A percentile compares a stretch with the other conserved stretches of the same genome.
Conservation (phyloP, 1,140 invertebrate species). For the Plutomurus gul region DNA sequence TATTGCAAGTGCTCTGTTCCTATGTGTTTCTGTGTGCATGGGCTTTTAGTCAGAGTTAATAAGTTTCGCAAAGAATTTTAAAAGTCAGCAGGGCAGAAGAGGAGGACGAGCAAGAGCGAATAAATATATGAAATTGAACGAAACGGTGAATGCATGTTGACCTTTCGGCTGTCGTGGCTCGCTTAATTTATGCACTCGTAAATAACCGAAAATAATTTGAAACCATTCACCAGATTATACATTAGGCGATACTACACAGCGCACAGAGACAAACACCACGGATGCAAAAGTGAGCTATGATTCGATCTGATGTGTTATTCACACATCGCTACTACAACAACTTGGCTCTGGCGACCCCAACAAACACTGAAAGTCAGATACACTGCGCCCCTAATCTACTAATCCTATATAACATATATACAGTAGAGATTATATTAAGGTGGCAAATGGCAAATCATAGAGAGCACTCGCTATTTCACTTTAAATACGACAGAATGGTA, state of each 20-base stretch:
- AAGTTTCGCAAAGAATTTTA: background rate
- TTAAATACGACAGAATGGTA: too few species aligned
- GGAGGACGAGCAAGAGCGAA: background rate
- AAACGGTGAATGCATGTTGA: background rate
- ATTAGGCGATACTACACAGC: background rate
- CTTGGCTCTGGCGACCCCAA: too few species aligned
- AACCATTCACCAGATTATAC: background rate
- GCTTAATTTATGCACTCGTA: slow-evolving; percentile 17
- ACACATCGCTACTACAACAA: too few species aligned
- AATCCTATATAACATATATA: too few species aligned
- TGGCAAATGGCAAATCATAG: too few species aligned
- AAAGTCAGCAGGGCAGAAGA: background rate
- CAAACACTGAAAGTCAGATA: too few species aligned
- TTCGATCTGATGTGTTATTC: too few species aligned
- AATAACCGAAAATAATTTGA: slow-evolving; percentile 19
- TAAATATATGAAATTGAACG: background rate
- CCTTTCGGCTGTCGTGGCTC: slow-evolving; percentile 7
- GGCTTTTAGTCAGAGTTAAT: background rate
- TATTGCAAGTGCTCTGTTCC: too few species aligned
- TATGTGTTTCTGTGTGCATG: background rate
- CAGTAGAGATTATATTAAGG: too few species aligned
- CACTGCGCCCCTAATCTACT: too few species aligned
- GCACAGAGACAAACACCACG: background rate
- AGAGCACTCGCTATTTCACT: too few species aligned
- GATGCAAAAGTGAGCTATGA: too few species aligned